phyloP scores from a whole-genome alignment of 2,113 vertebrate species.

The Onychorhynchus coronatus region DNA sequence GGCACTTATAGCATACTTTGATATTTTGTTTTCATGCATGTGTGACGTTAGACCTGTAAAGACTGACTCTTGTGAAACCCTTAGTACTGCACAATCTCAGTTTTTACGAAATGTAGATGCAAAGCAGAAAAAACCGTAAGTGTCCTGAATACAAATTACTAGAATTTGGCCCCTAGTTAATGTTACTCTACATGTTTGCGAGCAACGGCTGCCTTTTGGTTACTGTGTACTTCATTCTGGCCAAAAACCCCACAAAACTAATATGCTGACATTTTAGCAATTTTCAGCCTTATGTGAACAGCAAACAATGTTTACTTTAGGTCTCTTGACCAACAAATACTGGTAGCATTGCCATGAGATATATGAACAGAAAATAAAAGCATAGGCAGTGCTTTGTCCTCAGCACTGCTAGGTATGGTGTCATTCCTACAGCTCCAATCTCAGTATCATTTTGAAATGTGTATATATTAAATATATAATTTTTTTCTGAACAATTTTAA shows the following conservation, averaged over 20 bases:
- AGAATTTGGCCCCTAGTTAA: neutral
- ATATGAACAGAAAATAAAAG: neutral
- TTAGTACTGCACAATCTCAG: neutral
- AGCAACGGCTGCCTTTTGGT: neutral
- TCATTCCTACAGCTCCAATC: neutral
- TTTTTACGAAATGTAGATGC: neutral
- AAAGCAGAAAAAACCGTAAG: neutral
- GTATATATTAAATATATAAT: accelerated
- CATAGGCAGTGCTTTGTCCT: neutral
- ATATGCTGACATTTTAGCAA: neutral
- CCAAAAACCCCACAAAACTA: neutral
- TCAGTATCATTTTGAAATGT: neutral
- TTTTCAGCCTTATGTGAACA: neutral
- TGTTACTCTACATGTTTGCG: neutral
- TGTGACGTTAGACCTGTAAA: neutral
- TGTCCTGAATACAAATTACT: neutral
- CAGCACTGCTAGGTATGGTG: neutral
- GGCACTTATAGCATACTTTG: neutral
- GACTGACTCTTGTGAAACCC: neutral
- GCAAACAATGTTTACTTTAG: neutral
- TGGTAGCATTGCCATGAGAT: neutral
- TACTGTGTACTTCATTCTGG: neutral
- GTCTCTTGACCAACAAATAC: neutral
- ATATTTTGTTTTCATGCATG: neutral
- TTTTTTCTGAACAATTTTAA: neutral